phyloP scores from a whole-genome alignment of 2,113 vertebrate species.

The Gobiocypris rarus region DNA sequence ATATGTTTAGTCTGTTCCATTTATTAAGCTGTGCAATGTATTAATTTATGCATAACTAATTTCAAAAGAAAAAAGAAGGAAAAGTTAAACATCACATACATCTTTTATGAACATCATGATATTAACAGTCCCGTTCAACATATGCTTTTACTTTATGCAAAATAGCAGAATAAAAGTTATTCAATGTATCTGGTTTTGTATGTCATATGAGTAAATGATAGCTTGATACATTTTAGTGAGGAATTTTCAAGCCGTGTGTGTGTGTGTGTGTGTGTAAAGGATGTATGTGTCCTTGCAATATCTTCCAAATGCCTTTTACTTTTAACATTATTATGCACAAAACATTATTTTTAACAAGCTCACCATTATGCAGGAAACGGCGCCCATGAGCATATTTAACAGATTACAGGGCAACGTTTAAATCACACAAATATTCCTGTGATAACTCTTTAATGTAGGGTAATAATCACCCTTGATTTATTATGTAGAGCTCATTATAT shows the following conservation, averaged over 20 bases:
- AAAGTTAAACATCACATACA: background rate
- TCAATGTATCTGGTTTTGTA: background rate
- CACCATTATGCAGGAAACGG: background rate
- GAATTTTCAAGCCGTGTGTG: background rate
- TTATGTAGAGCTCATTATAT: background rate
- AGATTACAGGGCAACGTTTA: background rate
- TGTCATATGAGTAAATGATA: background rate
- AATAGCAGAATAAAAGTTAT: background rate
- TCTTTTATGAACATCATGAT: background rate
- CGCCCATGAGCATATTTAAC: slow-evolving; percentile 3
- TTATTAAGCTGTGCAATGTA: too few species aligned
- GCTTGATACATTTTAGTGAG: background rate
- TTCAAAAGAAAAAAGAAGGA: background rate
- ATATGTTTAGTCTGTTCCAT: too few species aligned
- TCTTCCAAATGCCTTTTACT: background rate
- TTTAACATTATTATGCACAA: background rate
- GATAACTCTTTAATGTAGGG: slow-evolving; percentile 15
- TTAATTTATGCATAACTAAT: background rate
- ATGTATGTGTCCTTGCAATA: background rate
- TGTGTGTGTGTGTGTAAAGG: background rate
- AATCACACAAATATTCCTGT: slow-evolving; percentile 9
- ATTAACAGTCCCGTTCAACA: background rate
- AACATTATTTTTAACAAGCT: slow-evolving; percentile 25
- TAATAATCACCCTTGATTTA: slow-evolving; percentile 25
- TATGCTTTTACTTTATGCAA: background rate